A percentile compares a stretch with the other conserved stretches of the same genome.
These are phyloP conservation scores for Sander lucioperca DNA, from an alignment of 2,113 vertebrate species.

Conservation along the genomic window DNA sequence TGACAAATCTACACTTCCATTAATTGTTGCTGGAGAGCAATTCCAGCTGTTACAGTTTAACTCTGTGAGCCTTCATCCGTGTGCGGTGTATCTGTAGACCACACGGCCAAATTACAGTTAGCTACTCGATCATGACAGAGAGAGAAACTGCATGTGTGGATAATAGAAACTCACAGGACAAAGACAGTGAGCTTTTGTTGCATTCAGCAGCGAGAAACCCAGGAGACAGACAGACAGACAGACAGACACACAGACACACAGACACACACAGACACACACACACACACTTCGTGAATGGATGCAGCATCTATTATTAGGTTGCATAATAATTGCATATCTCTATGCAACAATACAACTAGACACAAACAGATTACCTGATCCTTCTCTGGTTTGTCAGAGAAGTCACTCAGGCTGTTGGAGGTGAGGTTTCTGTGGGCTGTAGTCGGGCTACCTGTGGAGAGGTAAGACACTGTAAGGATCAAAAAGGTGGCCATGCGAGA, in stretches of 20 bases:
- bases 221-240: too few relatives aligned
- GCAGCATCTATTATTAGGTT: not conserved
- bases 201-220: not conserved
- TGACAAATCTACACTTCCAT: slow-evolving; percentile 21
- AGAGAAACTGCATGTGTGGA: slow-evolving; percentile 24
- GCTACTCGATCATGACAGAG: not conserved
- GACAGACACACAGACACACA: too few relatives aligned
- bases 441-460: slow-evolving; percentile 90
- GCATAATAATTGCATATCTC: not conserved
- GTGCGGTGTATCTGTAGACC: not conserved
- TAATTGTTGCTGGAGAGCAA: slow-evolving; percentile 22
- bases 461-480: slow-evolving; percentile 9
- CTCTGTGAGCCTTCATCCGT: slow-evolving; percentile 6
- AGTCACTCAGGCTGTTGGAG: slow-evolving; percentile 95
- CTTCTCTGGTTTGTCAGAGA: slow-evolving; percentile 98
- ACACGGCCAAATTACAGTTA: not conserved
- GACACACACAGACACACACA: not conserved
- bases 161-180: slow-evolving; percentile 23
- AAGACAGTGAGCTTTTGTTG: slow-evolving; percentile 53
- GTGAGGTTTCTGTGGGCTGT: slow-evolving; percentile 93
- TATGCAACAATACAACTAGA: not conserved
- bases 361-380: slow-evolving; percentile 89
- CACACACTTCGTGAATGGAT: slow-evolving; percentile 19
- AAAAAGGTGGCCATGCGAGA: not conserved
- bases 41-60: slow-evolving; percentile 51